Evolutionary conservation across 2,113 vertebrate genomes (phyloP).

Genomic region (Pithys albifrons): DNA sequence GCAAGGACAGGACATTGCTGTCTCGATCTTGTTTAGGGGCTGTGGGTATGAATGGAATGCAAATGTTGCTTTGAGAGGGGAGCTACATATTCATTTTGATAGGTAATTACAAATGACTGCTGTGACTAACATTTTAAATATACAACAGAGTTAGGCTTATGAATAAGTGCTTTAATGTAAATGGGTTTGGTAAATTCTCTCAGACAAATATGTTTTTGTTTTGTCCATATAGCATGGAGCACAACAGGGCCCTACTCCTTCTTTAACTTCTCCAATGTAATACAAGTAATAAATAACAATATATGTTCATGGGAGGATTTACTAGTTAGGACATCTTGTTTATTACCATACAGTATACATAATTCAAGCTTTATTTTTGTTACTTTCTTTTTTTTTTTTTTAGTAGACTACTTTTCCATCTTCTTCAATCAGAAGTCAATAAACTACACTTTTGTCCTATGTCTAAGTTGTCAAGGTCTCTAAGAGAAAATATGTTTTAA

Average conservation of each 20-base stretch:
- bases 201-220: slow-evolving; percentile 29
- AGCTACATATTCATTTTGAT: background rate
- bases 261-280: background rate
- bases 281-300: slow-evolving; percentile 49
- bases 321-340: slow-evolving; percentile 50
- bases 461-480: slow-evolving; percentile 74
- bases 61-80: background rate
- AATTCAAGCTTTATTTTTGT: slow-evolving; percentile 71
- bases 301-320: slow-evolving; percentile 35
- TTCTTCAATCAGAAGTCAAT: slow-evolving; percentile 75
- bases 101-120: background rate
- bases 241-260: background rate
- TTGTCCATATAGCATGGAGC: background rate
- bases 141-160: background rate
- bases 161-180: background rate
- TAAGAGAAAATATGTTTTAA: slow-evolving; percentile 75
- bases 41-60: background rate
- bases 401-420: slow-evolving; percentile 68
- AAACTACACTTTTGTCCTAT: slow-evolving; percentile 71
- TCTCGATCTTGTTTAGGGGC: background rate
- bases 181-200: background rate
- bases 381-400: slow-evolving; percentile 41
- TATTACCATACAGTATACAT: slow-evolving; percentile 57
- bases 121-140: background rate
- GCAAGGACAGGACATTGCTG: background rate